A percentile compares a stretch with the other conserved stretches of the same genome.
Evolutionary conservation across 2,888 invertebrate species (phyloP).

Genomic region (Drosophila tanythrix): DNA sequence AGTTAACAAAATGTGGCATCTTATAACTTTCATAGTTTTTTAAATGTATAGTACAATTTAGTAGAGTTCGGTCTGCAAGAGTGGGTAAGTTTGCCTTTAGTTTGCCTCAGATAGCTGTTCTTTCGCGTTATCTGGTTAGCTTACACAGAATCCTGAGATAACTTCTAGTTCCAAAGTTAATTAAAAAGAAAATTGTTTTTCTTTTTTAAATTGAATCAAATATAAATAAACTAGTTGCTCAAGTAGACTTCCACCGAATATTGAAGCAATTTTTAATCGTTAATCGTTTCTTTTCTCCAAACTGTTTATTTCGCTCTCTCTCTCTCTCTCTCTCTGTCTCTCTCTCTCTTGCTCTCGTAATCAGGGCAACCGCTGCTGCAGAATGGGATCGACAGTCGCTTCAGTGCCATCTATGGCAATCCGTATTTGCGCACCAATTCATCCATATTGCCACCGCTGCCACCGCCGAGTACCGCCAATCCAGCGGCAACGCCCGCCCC

Average conservation of each 20-base stretch:
- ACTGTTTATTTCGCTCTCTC: not conserved
- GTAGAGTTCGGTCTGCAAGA: not conserved
- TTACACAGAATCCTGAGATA: not conserved
- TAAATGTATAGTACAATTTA: not conserved
- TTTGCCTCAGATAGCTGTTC: not conserved
- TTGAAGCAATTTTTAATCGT: not conserved
- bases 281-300: conserved; percentile 1
- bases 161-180: not conserved
- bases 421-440: conserved; percentile 92
- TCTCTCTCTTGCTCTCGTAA: not conserved
- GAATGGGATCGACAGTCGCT: conserved; percentile 86
- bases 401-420: conserved; percentile 95
- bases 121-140: not conserved
- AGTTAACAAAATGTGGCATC: not conserved
- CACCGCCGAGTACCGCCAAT: conserved; percentile 89
- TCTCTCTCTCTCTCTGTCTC: not conserved
- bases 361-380: conserved; percentile 84
- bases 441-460: conserved; percentile 85
- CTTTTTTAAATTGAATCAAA: not conserved
- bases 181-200: not conserved
- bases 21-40: not conserved
- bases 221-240: not conserved
- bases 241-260: too few species aligned
- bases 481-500: conserved; percentile 93
- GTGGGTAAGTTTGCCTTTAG: not conserved